A percentile compares a stretch with the other conserved stretches of the same genome.
These are phyloP conservation scores for Falcunculus frontatus DNA, from an alignment of 2,113 vertebrate species.

Conservation along the genomic window DNA sequence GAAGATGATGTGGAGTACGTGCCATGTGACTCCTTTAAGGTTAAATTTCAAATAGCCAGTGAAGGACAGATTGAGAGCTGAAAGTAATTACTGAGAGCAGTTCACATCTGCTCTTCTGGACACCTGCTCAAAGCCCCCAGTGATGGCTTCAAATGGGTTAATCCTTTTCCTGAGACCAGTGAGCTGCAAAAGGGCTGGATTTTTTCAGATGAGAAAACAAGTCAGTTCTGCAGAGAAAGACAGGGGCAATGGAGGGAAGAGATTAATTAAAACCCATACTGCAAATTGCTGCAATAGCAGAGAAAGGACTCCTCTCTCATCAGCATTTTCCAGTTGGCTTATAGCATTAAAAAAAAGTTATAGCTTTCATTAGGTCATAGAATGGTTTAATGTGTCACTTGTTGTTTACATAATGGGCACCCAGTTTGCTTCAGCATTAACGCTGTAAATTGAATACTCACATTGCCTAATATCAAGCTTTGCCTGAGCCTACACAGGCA, in stretches of 20 bases:
- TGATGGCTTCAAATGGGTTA: neutral
- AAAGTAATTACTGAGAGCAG: constrained; percentile 56
- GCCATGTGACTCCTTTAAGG: constrained; percentile 49
- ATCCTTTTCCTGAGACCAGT: neutral
- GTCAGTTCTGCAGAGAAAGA: constrained; percentile 4
- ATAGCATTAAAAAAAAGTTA: neutral
- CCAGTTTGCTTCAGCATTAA: neutral
- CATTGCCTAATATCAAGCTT: neutral
- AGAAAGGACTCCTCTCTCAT: neutral
- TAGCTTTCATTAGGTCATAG: neutral
- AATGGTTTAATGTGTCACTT: neutral
- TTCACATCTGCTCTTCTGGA: constrained; percentile 34
- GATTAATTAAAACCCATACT: constrained; percentile 18
- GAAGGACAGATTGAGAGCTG: constrained; percentile 47
- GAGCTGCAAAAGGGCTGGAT: neutral
- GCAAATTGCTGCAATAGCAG: constrained; percentile 22
- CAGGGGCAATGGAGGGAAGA: neutral
- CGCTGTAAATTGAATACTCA: neutral
- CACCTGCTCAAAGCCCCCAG: constrained; percentile 2
- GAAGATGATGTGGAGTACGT: neutral
- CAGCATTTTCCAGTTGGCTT: neutral
- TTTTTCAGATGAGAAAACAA: constrained; percentile 8
- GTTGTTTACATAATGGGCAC: neutral
- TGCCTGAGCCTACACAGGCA: neutral
- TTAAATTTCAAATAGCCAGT: constrained; percentile 58